These are phyloP conservation scores for Henicopernis longicauda DNA, from an alignment of 2,113 vertebrate species.

Conservation along the genomic window DNA sequence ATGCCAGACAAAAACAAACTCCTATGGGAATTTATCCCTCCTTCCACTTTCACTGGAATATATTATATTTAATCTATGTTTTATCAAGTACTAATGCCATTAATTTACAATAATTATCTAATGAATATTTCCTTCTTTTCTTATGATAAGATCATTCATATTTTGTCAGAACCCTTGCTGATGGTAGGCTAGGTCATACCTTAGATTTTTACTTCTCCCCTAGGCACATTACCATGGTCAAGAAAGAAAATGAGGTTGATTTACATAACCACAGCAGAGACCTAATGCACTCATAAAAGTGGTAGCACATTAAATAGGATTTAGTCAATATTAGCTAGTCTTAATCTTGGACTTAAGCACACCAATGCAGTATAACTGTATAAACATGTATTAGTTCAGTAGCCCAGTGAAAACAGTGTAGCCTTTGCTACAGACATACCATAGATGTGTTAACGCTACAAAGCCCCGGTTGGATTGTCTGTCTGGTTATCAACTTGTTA, in stretches of 20 bases:
- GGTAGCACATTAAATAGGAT: not conserved
- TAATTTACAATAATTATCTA: not conserved
- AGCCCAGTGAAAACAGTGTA: not conserved
- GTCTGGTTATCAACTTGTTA: not conserved
- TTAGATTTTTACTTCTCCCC: not conserved
- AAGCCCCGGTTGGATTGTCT: not conserved
- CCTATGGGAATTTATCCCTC: not conserved
- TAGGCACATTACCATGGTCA: not conserved
- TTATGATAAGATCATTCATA: not conserved
- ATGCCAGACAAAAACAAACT: not conserved
- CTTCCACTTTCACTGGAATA: not conserved
- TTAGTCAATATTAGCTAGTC: not conserved
- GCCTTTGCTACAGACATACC: not conserved
- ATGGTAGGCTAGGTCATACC: not conserved
- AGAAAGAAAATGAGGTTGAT: not conserved
- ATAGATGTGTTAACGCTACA: accelerated
- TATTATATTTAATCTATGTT: not conserved
- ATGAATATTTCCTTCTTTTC: not conserved
- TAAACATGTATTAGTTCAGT: not conserved
- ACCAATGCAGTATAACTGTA: not conserved
- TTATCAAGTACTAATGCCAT: not conserved
- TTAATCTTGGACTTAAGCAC: not conserved
- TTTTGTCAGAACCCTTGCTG: not conserved
- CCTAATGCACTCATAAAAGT: not conserved
- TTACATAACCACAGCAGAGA: not conserved